phyloP scores from a whole-genome alignment of 2,113 vertebrate species.

The Atherinomorus stipes region DNA sequence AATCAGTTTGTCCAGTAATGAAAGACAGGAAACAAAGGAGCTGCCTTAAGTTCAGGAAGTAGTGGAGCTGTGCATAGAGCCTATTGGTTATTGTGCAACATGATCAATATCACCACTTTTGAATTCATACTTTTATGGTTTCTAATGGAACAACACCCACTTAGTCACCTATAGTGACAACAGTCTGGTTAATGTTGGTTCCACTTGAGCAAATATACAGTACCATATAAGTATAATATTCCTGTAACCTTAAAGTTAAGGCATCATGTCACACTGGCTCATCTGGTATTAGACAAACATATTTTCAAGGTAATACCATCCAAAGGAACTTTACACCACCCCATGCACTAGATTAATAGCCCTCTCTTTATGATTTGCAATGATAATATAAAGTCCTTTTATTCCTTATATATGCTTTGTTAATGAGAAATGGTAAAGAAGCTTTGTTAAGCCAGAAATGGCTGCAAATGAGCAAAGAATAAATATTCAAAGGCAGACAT shows the following conservation, averaged over 20 bases:
- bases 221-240: background rate
- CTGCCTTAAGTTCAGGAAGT: no score
- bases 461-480: constrained; percentile 58
- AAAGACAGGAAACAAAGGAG: no score
- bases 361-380: constrained; percentile 31
- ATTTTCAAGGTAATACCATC: background rate
- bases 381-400: constrained; percentile 27
- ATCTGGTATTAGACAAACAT: constrained; percentile 1
- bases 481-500: constrained; percentile 62
- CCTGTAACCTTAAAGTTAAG: constrained; percentile 9
- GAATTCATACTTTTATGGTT: background rate
- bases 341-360: constrained; percentile 5
- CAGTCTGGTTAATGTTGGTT: no score
- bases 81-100: background rate
- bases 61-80: no score
- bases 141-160: background rate
- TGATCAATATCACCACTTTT: background rate
- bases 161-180: no score
- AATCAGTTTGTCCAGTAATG: no score
- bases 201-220: no score
- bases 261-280: constrained; percentile 9
- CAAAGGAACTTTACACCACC: constrained; percentile 25
- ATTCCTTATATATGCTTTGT: constrained; percentile 28
- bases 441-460: constrained; percentile 21
- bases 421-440: constrained; percentile 24